phyloP scores from a whole-genome alignment of 1,140 invertebrate genomes.

The Solenopsis fugax region DNA sequence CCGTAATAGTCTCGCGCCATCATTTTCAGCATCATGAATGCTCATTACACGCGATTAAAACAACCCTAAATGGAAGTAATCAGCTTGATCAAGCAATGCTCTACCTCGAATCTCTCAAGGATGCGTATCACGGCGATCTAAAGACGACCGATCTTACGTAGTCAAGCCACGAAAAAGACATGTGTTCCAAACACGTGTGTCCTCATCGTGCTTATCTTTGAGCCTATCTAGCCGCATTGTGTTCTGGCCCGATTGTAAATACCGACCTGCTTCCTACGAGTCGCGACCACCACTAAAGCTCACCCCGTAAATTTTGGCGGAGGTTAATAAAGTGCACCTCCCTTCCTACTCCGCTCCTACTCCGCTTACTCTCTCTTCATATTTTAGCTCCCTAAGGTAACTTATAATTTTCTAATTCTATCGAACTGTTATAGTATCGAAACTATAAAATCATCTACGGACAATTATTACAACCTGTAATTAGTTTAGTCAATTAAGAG shows the following conservation, averaged over 20 bases:
- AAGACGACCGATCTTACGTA: slow-evolving; percentile 68
- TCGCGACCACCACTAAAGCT: slow-evolving; percentile 43
- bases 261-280: slow-evolving; percentile 51
- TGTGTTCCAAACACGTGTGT: slow-evolving; percentile 77
- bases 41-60: slow-evolving; percentile 12
- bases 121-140: slow-evolving; percentile 67
- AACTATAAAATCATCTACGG: background rate
- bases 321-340: slow-evolving; percentile 21
- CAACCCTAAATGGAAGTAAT: slow-evolving; percentile 31
- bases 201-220: slow-evolving; percentile 72
- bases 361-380: background rate
- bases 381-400: background rate
- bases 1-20: background rate
- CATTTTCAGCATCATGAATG: background rate
- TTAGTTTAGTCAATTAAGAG: background rate
- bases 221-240: slow-evolving; percentile 74
- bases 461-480: background rate
- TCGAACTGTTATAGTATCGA: background rate
- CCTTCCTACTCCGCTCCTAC: background rate
- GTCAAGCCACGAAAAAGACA: slow-evolving; percentile 71
- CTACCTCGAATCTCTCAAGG: slow-evolving; percentile 52
- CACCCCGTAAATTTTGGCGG: slow-evolving; percentile 30
- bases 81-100: slow-evolving; percentile 44
- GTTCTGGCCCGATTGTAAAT: slow-evolving; percentile 68
- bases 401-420: slow-evolving; percentile 47